phyloP scores from a whole-genome alignment of 1,140 invertebrate genomes.

The Ylistrum balloti region DNA sequence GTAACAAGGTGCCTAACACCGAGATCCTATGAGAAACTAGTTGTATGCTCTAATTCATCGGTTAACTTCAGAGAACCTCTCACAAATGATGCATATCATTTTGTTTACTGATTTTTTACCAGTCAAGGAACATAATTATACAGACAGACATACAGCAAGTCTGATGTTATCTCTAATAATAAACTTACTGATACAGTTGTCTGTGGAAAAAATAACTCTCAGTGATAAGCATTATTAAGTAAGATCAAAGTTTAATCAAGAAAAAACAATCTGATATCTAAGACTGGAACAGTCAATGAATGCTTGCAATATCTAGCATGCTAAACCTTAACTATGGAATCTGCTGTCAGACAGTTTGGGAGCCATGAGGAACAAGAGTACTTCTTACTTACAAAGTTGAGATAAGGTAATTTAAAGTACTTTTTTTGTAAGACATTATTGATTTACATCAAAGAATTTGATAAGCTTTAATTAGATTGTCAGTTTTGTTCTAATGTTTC shows the following conservation, averaged over 20 bases:
- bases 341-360: no score
- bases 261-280: neutral
- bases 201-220: neutral
- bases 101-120: neutral
- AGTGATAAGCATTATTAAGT: conserved; percentile 9
- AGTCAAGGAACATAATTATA: neutral
- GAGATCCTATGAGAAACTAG: neutral
- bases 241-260: conserved; percentile 11
- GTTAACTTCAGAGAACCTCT: neutral
- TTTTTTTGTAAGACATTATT: neutral
- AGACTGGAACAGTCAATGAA: neutral
- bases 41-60: neutral
- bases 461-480: no score
- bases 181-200: neutral
- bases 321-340: neutral
- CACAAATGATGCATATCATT: neutral
- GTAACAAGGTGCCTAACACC: neutral
- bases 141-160: neutral
- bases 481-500: no score
- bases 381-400: neutral
- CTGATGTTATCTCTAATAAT: neutral
- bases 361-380: neutral
- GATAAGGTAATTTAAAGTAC: neutral
- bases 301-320: neutral
- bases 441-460: no score